phyloP scores from a whole-genome alignment of 2,888 invertebrate species.

The Machimus atricapillus region DNA sequence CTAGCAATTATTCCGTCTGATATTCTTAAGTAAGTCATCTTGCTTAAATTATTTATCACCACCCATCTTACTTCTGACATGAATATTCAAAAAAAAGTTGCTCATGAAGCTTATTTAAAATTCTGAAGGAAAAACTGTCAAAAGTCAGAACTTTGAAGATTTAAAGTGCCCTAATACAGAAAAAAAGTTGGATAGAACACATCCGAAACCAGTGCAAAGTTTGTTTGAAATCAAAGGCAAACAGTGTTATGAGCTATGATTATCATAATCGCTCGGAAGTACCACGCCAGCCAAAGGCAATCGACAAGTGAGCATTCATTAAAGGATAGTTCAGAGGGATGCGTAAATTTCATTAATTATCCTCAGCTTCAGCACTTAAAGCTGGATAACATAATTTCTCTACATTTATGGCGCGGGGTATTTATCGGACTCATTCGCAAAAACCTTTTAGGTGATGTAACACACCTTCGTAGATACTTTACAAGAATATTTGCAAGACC shows the following conservation, averaged over 20 bases:
- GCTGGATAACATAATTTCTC: not conserved
- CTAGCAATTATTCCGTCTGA: too few relatives aligned
- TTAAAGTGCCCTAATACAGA: not conserved
- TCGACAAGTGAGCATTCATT: not conserved
- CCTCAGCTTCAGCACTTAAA: not conserved
- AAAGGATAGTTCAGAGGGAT: not conserved
- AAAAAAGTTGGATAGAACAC: not conserved
- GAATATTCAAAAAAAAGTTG: not conserved
- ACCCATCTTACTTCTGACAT: not conserved
- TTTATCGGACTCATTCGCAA: not conserved
- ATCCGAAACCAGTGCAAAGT: not conserved
- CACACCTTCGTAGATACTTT: not conserved
- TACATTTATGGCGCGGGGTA: not conserved
- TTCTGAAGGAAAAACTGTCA: not conserved
- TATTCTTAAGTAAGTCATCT: not conserved
- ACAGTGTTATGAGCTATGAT: not conserved
- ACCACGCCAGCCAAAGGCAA: not conserved
- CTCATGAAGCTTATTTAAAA: not conserved
- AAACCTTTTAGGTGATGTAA: not conserved
- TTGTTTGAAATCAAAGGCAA: not conserved
- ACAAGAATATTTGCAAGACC: not conserved
- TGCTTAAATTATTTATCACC: not conserved
- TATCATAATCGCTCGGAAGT: not conserved
- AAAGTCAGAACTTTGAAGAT: not conserved
- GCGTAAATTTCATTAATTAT: not conserved